A percentile compares a stretch with the other conserved stretches of the same genome.
Conservation (phyloP, 2,113 vertebrate species). For the Myodes glareolus region DNA sequence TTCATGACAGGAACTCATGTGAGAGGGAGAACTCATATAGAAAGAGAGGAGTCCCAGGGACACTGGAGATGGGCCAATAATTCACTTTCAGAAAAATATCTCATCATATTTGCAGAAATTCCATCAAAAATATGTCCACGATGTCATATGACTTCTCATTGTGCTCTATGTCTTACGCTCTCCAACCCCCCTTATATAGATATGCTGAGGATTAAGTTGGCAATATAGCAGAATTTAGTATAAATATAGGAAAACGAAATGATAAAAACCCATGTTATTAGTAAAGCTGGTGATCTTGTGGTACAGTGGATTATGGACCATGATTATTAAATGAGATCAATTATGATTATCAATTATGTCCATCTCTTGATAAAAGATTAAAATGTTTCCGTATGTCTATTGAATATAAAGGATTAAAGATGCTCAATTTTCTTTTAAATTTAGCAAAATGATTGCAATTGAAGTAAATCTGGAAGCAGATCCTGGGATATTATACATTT, state of each 20-base stretch:
- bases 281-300: background rate
- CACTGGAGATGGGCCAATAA: background rate
- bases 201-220: background rate
- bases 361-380: background rate
- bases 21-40: background rate
- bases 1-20: background rate
- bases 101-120: background rate
- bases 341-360: too few relatives aligned
- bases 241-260: background rate
- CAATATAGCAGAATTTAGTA: background rate
- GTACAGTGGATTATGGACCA: background rate
- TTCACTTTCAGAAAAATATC: background rate
- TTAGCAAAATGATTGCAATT: conserved; percentile 4
- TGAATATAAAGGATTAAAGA: background rate
- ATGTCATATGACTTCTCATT: background rate
- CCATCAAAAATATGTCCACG: too few relatives aligned
- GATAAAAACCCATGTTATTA: background rate
- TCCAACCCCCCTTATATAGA: background rate
- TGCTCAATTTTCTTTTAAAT: background rate
- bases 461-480: background rate
- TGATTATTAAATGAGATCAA: background rate
- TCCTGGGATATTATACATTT: background rate
- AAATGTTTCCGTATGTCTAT: background rate
- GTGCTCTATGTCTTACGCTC: background rate
- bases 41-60: background rate